A percentile compares a stretch with the other conserved stretches of the same genome.
Conservation (phyloP, 2,888 invertebrate species). For the Andrena camellia region DNA sequence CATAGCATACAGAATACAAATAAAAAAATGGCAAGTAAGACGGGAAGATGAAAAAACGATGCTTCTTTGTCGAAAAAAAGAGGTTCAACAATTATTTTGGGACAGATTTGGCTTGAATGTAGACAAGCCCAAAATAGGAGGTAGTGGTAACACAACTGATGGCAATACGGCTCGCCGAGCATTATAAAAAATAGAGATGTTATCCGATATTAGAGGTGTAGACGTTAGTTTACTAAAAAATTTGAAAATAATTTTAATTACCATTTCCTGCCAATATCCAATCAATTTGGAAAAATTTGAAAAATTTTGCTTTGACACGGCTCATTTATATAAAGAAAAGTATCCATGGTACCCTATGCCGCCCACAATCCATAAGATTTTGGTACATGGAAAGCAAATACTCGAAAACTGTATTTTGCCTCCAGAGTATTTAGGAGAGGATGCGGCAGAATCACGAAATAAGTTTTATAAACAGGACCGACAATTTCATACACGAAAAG, state of each 20-base stretch:
- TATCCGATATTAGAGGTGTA: not conserved
- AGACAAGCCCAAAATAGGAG: not conserved
- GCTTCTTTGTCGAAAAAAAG: too few species aligned
- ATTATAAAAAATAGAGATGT: not conserved
- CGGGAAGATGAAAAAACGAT: not conserved
- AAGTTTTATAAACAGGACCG: too few species aligned
- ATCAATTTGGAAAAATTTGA: conserved; percentile 1
- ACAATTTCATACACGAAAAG: too few species aligned
- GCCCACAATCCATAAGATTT: not conserved
- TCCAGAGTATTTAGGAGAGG: not conserved
- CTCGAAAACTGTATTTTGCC: not conserved
- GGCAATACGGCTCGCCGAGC: conserved; percentile 1
- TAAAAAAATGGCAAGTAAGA: conserved; percentile 3
- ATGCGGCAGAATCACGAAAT: not conserved
- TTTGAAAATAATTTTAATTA: not conserved
- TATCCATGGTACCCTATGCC: conserved; percentile 1
- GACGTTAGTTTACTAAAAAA: too few species aligned
- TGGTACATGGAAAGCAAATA: not conserved
- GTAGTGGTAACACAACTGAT: conserved; percentile 1
- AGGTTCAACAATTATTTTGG: not conserved
- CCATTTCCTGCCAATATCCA: not conserved
- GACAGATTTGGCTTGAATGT: not conserved
- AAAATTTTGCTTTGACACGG: conserved; percentile 4
- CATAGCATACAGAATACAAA: not conserved
- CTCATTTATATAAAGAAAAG: not conserved